phyloP scores from a whole-genome alignment of 2,113 vertebrate species.

The Engraulis encrasicolus region DNA sequence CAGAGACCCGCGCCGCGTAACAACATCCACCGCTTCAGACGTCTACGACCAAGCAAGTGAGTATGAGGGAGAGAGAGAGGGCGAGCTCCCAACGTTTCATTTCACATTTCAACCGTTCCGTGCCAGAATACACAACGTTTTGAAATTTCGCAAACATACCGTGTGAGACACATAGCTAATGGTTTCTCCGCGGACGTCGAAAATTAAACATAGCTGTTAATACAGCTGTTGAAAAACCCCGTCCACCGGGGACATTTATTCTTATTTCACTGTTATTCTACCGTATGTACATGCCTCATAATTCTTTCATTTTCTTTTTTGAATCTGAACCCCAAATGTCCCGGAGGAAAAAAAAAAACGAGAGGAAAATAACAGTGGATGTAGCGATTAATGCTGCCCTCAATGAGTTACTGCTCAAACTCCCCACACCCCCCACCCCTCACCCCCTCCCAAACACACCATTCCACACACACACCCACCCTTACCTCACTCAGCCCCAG shows the following conservation, averaged over 20 bases:
- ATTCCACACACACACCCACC: too few relatives aligned
- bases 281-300: slow-evolving; percentile 39
- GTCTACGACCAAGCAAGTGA: not conserved
- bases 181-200: slow-evolving; percentile 33
- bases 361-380: slow-evolving; percentile 17
- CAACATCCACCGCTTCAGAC: slow-evolving; percentile 3
- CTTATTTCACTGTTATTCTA: slow-evolving; percentile 33
- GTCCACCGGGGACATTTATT: slow-evolving; percentile 31
- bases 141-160: slow-evolving; percentile 42
- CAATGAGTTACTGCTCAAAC: not conserved
- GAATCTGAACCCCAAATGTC: not conserved
- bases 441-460: not conserved
- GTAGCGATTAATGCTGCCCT: slow-evolving; percentile 25
- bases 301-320: slow-evolving; percentile 42
- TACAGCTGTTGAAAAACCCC: slow-evolving; percentile 42
- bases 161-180: slow-evolving; percentile 25
- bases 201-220: slow-evolving; percentile 44
- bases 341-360: not conserved
- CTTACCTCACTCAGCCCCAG: not conserved
- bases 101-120: slow-evolving; percentile 6
- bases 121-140: slow-evolving; percentile 43
- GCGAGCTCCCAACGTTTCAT: slow-evolving; percentile 19
- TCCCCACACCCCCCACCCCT: not conserved
- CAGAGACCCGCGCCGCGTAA: slow-evolving; percentile 23
- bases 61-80: too few relatives aligned